Base-by-base conservation (phyloP, 2,797 vertebrate genomes). In the Philypnodon macrostomus region DNA sequence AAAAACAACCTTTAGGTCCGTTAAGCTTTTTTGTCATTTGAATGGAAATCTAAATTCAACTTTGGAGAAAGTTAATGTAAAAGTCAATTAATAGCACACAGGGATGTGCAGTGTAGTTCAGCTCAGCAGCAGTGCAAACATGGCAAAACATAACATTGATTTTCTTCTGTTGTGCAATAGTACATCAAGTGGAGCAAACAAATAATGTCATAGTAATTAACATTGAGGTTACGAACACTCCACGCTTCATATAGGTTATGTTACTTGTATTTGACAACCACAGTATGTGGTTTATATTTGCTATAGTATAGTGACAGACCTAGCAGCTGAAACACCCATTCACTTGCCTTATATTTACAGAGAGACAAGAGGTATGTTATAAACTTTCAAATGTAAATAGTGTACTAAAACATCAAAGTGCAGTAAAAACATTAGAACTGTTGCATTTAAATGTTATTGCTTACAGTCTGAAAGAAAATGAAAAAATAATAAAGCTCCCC, bases 321-420 rank as follows among this genome's bases (percentile, higher is more conserved):
- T n/a, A n/a, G n/a, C n/a, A n/a, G n/a, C n/a, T n/a, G n/a, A 47
- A 45, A 85, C 84, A 79, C 83, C 77, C 67, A 75, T 73, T 68
- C 61, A 75, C 75, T 83, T 70, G 67, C n/a, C 53, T 77, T 71
- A 50, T 63, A 72, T 63, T 63, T 68, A 71, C 79, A 72, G 79
- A 79, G 70, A 84, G 68, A 79, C 72, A 62, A 87, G 89, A 90
- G 88, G 87, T 87, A 90, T 88, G 78, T 80, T 66, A 58, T 84
- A 84, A 77, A 85, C 79, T 73, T 69, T 78, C 64, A 83, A 77
- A 79, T 75, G 54, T 55, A 52, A 65, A 60, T 58, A 45, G 60
- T 84, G 79, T 46, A 17, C 58, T 54, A 79, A 77, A 67, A 30
- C 32, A 27, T 53, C 47, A 84, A 87, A 85, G 82, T 84, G 83